phyloP scores from a whole-genome alignment of 2,888 invertebrate species.

The Hydroisotoma schaefferi region DNA sequence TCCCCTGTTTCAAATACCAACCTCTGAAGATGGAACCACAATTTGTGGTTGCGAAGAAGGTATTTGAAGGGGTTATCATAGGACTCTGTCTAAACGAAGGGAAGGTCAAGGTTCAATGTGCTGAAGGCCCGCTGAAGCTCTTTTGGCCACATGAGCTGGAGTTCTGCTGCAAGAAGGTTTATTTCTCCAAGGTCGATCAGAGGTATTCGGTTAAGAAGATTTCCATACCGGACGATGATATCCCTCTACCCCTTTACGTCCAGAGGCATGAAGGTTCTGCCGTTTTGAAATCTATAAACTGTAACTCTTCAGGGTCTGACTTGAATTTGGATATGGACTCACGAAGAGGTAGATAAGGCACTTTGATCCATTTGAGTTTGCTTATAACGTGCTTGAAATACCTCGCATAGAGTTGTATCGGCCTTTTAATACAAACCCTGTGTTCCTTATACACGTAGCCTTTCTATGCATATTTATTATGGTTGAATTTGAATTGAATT shows the following conservation, averaged over 20 bases:
- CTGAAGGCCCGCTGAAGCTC: constrained; percentile 9
- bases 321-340: too few species aligned
- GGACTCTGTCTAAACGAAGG: neutral
- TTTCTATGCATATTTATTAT: too few species aligned
- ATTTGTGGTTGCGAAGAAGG: neutral
- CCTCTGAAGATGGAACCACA: neutral
- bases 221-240: neutral
- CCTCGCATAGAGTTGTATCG: too few species aligned
- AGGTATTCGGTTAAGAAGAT: neutral
- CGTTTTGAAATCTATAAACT: neutral
- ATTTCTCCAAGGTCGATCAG: neutral
- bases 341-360: too few species aligned
- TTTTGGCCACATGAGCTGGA: constrained; percentile 6
- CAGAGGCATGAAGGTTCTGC: neutral
- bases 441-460: too few species aligned
- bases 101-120: constrained; percentile 8
- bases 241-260: neutral
- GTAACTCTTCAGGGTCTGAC: neutral
- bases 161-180: constrained; percentile 1
- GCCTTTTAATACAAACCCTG: too few species aligned
- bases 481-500: too few species aligned
- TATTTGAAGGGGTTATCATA: constrained; percentile 5
- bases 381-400: too few species aligned
- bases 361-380: too few species aligned
- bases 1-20: neutral